Conservation (phyloP, 2,113 vertebrate species). For the Empidonax alnorum region DNA sequence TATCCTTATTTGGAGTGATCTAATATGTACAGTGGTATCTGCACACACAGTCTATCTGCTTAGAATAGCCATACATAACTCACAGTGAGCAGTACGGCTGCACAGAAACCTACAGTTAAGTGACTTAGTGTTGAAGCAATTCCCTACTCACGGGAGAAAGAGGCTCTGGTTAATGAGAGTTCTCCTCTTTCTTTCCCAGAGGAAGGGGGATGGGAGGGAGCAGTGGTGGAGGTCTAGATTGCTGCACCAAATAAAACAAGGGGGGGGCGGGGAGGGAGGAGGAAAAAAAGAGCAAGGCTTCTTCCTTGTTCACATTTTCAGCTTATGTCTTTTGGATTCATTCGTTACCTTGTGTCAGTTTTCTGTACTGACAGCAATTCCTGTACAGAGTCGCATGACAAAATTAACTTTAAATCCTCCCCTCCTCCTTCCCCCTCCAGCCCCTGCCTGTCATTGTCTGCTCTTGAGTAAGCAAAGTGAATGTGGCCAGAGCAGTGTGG, state of each 20-base stretch:
- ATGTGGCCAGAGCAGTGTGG: conserved; percentile 51
- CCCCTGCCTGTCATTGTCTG: conserved; percentile 75
- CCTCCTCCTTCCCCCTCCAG: conserved; percentile 64
- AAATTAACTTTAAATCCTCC: conserved; percentile 74
- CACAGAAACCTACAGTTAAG: conserved; percentile 6
- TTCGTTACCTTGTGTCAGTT: conserved; percentile 67
- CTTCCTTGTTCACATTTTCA: conserved; percentile 65
- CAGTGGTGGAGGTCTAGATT: conserved; percentile 10
- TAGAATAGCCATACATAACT: conserved; percentile 40
- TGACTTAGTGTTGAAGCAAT: conserved; percentile 19
- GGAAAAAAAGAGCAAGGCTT: not conserved
- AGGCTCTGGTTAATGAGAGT: not conserved
- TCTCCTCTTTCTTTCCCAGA: not conserved
- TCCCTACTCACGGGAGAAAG: not conserved
- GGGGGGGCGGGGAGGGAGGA: fast-evolving
- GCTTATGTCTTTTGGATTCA: conserved; percentile 67
- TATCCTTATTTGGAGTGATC: conserved; percentile 25
- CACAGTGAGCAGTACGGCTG: not conserved
- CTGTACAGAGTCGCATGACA: conserved; percentile 60
- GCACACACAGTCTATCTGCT: not conserved
- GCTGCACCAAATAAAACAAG: not conserved
- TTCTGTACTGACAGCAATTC: conserved; percentile 71
- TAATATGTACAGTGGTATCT: conserved; percentile 9
- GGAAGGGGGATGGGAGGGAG: conserved; percentile 23
- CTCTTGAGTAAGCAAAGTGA: conserved; percentile 77